These are phyloP conservation scores for Anomalospiza imberbis DNA, from an alignment of 2,797 vertebrate genomes.

Conservation along the genomic window DNA sequence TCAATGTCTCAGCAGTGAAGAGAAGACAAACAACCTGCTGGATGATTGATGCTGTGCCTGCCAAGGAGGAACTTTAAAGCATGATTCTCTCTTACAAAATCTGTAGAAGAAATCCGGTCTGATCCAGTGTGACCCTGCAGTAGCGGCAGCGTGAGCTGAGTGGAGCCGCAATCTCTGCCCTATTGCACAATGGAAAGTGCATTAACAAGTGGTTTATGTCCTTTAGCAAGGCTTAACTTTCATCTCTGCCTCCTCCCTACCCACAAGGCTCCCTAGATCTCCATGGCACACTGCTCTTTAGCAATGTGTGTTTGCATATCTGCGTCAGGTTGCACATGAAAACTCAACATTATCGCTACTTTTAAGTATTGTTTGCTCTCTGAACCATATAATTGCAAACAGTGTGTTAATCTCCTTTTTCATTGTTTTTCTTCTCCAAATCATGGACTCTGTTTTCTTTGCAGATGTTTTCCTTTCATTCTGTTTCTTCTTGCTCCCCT, in stretches of 20 bases:
- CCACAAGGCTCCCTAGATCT: background rate
- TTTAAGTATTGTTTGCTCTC: background rate
- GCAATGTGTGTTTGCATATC: background rate
- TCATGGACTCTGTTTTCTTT: background rate
- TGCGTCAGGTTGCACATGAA: background rate
- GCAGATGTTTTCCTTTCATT: background rate
- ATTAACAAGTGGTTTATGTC: background rate
- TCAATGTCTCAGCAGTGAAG: background rate
- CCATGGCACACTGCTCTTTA: background rate
- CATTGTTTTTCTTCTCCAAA: background rate
- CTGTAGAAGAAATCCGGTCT: background rate
- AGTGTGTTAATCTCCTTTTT: background rate
- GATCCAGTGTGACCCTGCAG: background rate
- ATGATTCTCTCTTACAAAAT: background rate
- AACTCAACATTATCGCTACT: background rate
- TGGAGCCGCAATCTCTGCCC: background rate
- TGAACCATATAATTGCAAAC: background rate
- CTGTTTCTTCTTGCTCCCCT: background rate
- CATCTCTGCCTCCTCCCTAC: background rate
- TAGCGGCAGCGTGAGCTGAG: background rate
- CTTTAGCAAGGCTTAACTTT: background rate
- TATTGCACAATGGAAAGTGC: background rate
- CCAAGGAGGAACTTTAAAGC: conserved; percentile 11
- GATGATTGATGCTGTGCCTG: conserved; percentile 25
- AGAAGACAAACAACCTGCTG: conserved; percentile 12